A percentile compares a stretch with the other conserved stretches of the same genome.
Conservation (phyloP, 2,113 vertebrate species). For the Zosterops borbonicus region DNA sequence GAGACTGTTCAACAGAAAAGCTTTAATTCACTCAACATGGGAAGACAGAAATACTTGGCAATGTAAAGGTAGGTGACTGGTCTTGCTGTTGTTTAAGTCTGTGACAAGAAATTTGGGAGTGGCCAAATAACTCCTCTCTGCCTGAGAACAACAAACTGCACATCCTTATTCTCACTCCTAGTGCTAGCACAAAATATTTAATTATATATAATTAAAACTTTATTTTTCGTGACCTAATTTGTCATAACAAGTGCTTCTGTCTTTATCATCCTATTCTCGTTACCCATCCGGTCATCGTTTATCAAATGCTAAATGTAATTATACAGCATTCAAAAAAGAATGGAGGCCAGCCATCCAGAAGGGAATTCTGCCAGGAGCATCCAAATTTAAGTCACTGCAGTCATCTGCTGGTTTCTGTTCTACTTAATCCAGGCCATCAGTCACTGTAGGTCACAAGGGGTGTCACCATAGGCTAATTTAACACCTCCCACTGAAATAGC, state of each 20-base stretch:
- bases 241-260: neutral
- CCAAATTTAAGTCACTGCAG: neutral
- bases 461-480: neutral
- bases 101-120: neutral
- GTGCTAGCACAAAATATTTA: neutral
- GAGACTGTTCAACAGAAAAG: neutral
- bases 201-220: neutral
- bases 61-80: neutral
- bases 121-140: neutral
- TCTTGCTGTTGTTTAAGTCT: neutral
- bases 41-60: neutral
- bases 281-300: neutral
- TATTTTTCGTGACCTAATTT: neutral
- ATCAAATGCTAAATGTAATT: slow-evolving; percentile 6
- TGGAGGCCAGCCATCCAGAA: neutral
- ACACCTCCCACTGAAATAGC: neutral
- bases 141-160: neutral
- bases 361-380: neutral
- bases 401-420: slow-evolving; percentile 35
- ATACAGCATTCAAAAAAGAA: neutral
- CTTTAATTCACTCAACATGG: fast-evolving
- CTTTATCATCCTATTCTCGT: neutral
- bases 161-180: neutral
- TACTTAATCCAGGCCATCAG: slow-evolving; percentile 32
- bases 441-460: slow-evolving; percentile 8